These are phyloP conservation scores for Branchinecta sandiegonensis DNA, from an alignment of 2,888 invertebrate species.

Conservation along the genomic window DNA sequence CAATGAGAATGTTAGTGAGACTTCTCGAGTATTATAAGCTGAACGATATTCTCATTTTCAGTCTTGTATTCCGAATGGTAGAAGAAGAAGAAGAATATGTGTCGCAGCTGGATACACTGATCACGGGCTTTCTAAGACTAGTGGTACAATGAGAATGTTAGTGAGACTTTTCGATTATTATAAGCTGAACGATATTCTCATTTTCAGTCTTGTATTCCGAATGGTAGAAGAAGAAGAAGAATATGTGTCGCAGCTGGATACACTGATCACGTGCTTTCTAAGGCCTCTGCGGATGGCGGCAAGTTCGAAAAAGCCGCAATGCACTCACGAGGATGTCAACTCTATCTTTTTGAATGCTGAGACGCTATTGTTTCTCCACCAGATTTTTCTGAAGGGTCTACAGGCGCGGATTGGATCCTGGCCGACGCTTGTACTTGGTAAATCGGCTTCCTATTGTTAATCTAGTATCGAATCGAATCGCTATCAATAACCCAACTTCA, in stretches of 20 bases:
- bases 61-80: conserved; percentile 76
- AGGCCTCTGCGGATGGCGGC: conserved; percentile 87
- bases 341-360: conserved; percentile 86
- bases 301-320: conserved; percentile 54
- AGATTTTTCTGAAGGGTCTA: conserved; percentile 82
- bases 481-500: not conserved
- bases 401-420: conserved; percentile 81
- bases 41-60: no score
- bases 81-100: conserved; percentile 86
- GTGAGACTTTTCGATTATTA: no score
- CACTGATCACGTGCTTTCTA: conserved; percentile 67
- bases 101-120: conserved; percentile 69
- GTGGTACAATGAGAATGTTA: no score
- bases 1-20: no score
- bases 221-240: conserved; percentile 90
- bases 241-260: conserved; percentile 77
- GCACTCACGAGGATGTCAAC: conserved; percentile 83
- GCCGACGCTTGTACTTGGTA: conserved; percentile 83
- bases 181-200: not conserved
- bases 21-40: no score
- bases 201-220: conserved; percentile 58
- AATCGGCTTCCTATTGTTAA: conserved; percentile 29
- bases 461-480: not conserved
- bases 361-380: conserved; percentile 78
- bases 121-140: conserved; percentile 74